These are phyloP conservation scores for Heliothis subflexa DNA, from an alignment of 1,140 invertebrate species.

Conservation along the genomic window DNA sequence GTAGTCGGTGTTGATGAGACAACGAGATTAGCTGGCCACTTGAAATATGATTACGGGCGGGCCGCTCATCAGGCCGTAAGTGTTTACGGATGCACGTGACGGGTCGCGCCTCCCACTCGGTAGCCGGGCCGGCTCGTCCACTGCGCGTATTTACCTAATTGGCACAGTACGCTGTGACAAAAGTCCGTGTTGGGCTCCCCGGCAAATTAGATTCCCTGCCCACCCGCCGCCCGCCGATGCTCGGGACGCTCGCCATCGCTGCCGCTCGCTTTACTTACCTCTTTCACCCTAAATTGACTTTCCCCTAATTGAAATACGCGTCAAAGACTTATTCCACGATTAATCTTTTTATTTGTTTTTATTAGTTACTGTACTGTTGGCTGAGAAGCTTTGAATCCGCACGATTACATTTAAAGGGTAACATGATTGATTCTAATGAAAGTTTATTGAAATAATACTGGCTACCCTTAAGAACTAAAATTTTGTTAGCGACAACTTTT, in stretches of 20 bases:
- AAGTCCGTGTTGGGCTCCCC: conserved; percentile 70
- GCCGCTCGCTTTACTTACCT: conserved; percentile 74
- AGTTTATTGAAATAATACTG: no score
- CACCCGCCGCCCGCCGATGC: conserved; percentile 56
- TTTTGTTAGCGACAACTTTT: no score
- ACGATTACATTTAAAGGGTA: neutral
- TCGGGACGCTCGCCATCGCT: conserved; percentile 55
- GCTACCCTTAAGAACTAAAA: no score
- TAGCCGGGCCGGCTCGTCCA: conserved; percentile 46
- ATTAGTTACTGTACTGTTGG: conserved; percentile 21
- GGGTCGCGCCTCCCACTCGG: conserved; percentile 52
- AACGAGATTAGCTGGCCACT: conserved; percentile 62
- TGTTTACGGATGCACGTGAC: conserved; percentile 72
- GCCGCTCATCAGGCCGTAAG: conserved; percentile 69
- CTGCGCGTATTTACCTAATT: conserved; percentile 82
- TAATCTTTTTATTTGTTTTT: conserved; percentile 52
- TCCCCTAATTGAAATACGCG: conserved; percentile 72
- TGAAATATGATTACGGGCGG: conserved; percentile 68
- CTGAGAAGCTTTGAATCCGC: neutral
- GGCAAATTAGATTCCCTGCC: conserved; percentile 76
- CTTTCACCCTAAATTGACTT: conserved; percentile 80
- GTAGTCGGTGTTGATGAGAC: conserved; percentile 58
- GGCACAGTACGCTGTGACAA: conserved; percentile 77
- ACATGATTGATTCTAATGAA: no score
- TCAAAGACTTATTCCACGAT: conserved; percentile 65